phyloP scores from a whole-genome alignment of 2,113 vertebrate genomes.

The Pica pica region DNA sequence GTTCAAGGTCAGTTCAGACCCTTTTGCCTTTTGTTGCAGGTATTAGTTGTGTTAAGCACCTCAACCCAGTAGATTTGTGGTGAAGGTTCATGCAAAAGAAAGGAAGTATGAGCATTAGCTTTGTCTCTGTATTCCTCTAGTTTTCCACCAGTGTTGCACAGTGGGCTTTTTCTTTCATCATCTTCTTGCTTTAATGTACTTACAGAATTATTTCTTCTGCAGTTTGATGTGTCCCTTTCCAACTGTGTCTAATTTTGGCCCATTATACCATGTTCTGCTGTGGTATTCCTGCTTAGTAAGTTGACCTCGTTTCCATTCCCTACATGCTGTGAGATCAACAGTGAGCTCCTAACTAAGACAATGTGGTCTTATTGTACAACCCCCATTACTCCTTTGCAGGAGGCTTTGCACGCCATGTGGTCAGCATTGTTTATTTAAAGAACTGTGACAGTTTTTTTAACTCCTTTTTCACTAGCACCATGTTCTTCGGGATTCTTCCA shows the following conservation, averaged over 20 bases:
- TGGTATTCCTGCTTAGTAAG: neutral
- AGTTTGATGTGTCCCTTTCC: neutral
- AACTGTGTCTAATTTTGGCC: conserved; percentile 8
- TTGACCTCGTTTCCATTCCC: conserved; percentile 28
- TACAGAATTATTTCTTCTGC: neutral
- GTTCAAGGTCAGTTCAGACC: neutral
- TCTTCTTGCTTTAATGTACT: neutral
- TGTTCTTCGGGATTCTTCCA: neutral
- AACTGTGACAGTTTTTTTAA: neutral
- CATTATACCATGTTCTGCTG: neutral
- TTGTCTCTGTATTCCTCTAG: neutral
- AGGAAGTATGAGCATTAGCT: neutral
- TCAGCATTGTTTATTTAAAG: conserved; percentile 11
- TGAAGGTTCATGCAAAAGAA: neutral
- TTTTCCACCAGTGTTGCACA: neutral
- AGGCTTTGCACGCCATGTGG: neutral
- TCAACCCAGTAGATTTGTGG: neutral
- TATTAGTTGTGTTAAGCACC: neutral
- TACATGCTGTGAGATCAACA: neutral
- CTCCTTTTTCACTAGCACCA: neutral
- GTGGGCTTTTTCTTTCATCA: neutral
- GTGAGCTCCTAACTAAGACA: neutral
- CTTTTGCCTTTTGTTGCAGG: neutral
- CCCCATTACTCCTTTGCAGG: neutral
- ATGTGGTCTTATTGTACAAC: neutral